phyloP scores from a whole-genome alignment of 2,113 vertebrate genomes.

The Dasyprocta punctata region DNA sequence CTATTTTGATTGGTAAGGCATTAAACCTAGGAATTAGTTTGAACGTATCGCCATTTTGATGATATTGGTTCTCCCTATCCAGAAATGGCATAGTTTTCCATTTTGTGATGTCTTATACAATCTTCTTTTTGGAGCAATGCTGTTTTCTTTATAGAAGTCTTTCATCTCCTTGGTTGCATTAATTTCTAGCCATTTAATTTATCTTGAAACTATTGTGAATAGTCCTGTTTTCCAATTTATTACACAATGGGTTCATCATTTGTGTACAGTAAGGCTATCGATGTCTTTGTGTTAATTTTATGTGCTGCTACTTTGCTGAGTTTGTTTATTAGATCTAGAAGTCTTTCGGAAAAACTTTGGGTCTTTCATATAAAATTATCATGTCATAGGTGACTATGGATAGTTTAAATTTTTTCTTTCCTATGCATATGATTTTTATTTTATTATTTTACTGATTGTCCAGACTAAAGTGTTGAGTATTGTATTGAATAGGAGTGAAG shows the following conservation, averaged over 20 bases:
- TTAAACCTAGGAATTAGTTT: neutral
- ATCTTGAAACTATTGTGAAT: neutral
- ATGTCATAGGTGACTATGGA: neutral
- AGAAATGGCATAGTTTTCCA: too few relatives aligned
- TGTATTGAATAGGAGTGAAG: neutral
- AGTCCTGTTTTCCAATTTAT: neutral
- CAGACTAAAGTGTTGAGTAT: neutral
- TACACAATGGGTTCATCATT: neutral
- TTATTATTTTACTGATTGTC: neutral
- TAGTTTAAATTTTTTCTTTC: neutral
- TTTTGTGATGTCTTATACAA: too few relatives aligned
- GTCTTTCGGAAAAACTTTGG: neutral
- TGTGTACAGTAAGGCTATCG: neutral
- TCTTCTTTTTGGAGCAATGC: too few relatives aligned
- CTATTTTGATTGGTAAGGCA: neutral
- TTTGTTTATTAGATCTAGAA: neutral
- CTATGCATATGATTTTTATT: neutral
- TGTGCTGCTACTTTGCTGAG: neutral
- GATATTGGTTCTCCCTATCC: neutral
- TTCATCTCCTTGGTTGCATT: neutral
- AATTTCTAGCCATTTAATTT: neutral
- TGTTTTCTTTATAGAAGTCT: neutral
- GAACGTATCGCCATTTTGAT: neutral
- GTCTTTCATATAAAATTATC: neutral
- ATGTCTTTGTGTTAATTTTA: neutral